These are phyloP conservation scores for Melanotaenia trifasciata DNA, from an alignment of 2,797 vertebrate species.

Conservation along the genomic window DNA sequence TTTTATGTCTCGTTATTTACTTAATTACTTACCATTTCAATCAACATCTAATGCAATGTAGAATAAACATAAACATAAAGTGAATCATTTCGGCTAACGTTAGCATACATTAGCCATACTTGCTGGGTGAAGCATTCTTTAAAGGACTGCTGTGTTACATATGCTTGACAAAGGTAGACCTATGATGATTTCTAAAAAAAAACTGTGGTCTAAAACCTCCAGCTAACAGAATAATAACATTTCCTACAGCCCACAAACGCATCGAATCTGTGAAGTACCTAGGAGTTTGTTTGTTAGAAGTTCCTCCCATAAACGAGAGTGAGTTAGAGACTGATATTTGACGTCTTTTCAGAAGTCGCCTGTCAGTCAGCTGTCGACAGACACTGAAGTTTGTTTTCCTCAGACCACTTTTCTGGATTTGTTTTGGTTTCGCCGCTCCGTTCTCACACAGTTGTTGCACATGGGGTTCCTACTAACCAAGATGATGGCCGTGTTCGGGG, in stretches of 20 bases:
- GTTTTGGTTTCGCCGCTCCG: neutral
- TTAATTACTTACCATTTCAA: neutral
- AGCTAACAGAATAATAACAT: rapidly evolving
- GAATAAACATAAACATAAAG: neutral
- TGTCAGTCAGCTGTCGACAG: conserved; percentile 23
- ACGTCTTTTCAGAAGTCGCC: neutral
- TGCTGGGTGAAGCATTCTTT: too few species aligned
- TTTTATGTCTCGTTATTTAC: neutral
- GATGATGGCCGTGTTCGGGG: conserved; percentile 85
- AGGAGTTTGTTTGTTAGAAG: neutral
- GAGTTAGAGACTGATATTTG: neutral
- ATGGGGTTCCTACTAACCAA: conserved; percentile 85
- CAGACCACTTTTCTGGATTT: neutral
- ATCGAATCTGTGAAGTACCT: neutral
- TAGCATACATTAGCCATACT: too few species aligned
- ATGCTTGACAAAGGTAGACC: too few species aligned
- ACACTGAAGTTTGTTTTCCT: neutral
- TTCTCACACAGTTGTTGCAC: conserved; percentile 31
- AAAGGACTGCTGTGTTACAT: too few species aligned
- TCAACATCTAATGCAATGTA: neutral
- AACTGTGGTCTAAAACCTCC: neutral
- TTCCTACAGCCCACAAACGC: conserved; percentile 33
- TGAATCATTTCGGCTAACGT: too few species aligned
- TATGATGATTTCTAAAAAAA: too few species aligned
- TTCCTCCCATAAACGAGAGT: conserved; percentile 28